Evolutionary conservation across 23 tunicate species (phyloP).

Genomic region (Ciona savignyi): DNA sequence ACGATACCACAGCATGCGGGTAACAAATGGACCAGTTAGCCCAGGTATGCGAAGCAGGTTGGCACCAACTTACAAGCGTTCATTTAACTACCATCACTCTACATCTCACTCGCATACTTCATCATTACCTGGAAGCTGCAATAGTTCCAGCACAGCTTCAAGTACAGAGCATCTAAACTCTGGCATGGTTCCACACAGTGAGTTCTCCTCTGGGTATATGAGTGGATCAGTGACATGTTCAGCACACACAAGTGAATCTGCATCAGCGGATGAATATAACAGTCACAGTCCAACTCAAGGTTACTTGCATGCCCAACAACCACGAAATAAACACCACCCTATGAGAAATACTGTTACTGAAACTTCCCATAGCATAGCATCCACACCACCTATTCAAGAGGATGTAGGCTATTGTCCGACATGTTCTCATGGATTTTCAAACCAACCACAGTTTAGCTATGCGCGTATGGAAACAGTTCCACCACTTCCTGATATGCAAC

Average conservation of each 20-base stretch:
- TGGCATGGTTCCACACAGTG: constrained; percentile 4
- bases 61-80: constrained; percentile 19
- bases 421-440: not conserved
- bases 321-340: not conserved
- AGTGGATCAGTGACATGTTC: not conserved
- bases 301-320: not conserved
- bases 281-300: constrained; percentile 34
- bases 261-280: constrained; percentile 15
- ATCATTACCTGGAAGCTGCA: constrained; percentile 49
- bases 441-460: not conserved
- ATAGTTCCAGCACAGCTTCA: constrained; percentile 54
- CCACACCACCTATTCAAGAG: constrained; percentile 28
- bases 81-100: not conserved
- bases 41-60: constrained; percentile 31
- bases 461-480: constrained; percentile 28
- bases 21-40: constrained; percentile 21
- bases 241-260: constrained; percentile 6
- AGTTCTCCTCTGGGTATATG: constrained; percentile 4
- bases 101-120: constrained; percentile 32
- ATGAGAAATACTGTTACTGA: not conserved
- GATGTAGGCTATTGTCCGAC: constrained; percentile 8
- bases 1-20: constrained; percentile 15
- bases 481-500: constrained; percentile 39
- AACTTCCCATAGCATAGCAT: not conserved
- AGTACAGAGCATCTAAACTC: constrained; percentile 55